Conservation (phyloP, 2,888 invertebrate species). For the Thymelicus sylvestris region DNA sequence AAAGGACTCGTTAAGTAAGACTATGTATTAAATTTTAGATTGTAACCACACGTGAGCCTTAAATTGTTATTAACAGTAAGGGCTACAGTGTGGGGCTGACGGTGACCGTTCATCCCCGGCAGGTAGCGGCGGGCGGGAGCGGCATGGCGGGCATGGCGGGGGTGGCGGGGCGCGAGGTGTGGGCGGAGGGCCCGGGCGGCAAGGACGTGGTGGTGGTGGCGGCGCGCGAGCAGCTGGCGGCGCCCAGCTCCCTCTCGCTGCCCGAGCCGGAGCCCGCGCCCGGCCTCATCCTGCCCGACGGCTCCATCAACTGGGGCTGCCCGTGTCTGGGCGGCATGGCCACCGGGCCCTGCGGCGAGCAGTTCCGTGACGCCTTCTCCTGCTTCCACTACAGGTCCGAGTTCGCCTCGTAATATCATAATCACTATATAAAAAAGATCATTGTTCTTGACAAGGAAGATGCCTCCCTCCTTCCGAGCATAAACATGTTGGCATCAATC, state of each 20-base stretch:
- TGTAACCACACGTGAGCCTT: too few relatives aligned
- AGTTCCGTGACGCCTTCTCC: conserved; percentile 96
- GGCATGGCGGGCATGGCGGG: too few relatives aligned
- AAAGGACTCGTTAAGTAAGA: too few relatives aligned
- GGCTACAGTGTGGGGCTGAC: too few relatives aligned
- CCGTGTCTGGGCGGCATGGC: conserved; percentile 99
- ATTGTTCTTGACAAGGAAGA: too few relatives aligned
- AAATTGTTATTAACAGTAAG: too few relatives aligned
- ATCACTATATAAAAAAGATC: too few relatives aligned
- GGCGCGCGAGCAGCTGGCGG: conserved; percentile 90
- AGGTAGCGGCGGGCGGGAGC: not conserved
- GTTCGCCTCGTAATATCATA: not conserved
- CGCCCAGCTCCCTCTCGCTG: conserved; percentile 88
- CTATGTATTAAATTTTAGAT: too few relatives aligned
- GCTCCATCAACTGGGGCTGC: conserved; percentile 98
- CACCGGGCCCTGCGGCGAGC: conserved; percentile 96
- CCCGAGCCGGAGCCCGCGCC: conserved; percentile 90
- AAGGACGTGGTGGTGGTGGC: conserved; percentile 94
- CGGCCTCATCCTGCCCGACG: conserved; percentile 92
- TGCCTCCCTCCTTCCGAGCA: too few relatives aligned
- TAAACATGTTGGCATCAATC: too few relatives aligned
- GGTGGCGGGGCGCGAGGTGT: not conserved
- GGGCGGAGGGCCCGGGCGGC: conserved; percentile 66
- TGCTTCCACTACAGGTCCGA: conserved; percentile 94
- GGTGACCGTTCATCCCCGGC: not conserved